phyloP scores from a whole-genome alignment of 2,888 invertebrate species.

The Geophilus truncorum region DNA sequence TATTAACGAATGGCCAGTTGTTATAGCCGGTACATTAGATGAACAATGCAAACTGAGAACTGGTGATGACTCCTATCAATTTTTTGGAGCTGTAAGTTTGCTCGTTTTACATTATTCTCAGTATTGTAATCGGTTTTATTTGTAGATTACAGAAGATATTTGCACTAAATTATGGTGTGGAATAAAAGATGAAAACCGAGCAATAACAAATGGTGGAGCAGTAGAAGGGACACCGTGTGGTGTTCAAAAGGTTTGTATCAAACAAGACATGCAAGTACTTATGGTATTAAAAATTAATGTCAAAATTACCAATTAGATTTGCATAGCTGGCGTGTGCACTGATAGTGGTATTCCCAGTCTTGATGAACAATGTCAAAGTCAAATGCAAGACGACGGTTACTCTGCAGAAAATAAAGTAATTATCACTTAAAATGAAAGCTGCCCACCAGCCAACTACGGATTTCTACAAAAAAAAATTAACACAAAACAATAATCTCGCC shows the following conservation, averaged over 20 bases:
- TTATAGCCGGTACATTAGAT: background rate
- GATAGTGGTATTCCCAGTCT: background rate
- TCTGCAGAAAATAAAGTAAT: background rate
- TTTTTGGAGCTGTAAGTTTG: background rate
- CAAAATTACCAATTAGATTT: background rate
- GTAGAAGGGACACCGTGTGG: conserved; percentile 10
- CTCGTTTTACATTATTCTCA: no score
- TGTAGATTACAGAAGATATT: background rate
- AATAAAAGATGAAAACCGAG: background rate
- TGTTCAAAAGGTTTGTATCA: background rate
- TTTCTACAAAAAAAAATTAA: no score
- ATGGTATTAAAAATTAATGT: background rate
- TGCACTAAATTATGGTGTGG: background rate
- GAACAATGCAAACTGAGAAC: background rate
- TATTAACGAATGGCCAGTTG: background rate
- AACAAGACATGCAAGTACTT: background rate
- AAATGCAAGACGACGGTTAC: background rate
- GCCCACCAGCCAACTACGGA: no score
- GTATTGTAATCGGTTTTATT: no score
- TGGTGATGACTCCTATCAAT: background rate
- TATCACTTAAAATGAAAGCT: background rate
- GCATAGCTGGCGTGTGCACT: background rate
- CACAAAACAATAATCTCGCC: no score
- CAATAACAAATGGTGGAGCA: background rate
- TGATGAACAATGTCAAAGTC: background rate